phyloP scores from a whole-genome alignment of 2,888 invertebrate species.

The Conus canariensis region DNA sequence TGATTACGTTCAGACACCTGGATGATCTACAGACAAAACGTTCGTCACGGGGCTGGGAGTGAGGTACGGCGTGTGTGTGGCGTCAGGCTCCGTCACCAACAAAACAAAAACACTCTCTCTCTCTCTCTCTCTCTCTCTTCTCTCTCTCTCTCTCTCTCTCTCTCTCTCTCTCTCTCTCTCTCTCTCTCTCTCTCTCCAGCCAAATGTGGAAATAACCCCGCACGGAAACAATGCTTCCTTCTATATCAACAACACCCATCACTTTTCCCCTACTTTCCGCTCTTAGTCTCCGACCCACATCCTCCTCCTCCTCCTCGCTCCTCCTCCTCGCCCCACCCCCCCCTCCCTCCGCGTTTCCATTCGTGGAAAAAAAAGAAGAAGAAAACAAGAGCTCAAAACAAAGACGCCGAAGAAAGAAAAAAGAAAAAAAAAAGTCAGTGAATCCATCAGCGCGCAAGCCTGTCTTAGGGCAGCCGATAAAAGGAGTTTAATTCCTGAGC shows the following conservation, averaged over 20 bases:
- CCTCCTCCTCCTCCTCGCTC: background rate
- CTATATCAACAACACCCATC: constrained; percentile 17
- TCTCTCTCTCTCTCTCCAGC: too few relatives aligned
- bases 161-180: too few relatives aligned
- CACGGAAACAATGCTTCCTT: constrained; percentile 13
- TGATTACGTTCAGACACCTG: background rate
- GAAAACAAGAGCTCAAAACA: background rate
- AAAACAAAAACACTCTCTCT: too few relatives aligned
- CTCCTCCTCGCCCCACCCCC: background rate
- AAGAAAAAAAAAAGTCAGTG: background rate
- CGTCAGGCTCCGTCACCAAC: too few relatives aligned
- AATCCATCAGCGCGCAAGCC: constrained; percentile 11
- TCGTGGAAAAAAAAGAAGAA: background rate
- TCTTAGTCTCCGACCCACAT: background rate
- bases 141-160: too few relatives aligned
- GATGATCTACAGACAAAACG: background rate
- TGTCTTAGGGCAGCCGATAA: constrained; percentile 5
- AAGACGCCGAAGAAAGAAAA: background rate
- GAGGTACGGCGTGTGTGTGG: too few relatives aligned
- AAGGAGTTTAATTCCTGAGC: constrained; percentile 11
- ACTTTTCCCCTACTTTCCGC: background rate
- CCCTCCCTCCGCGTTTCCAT: background rate
- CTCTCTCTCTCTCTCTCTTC: too few relatives aligned
- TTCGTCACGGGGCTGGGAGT: too few relatives aligned
- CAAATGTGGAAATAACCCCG: background rate